A percentile compares a stretch with the other conserved stretches of the same genome.
phyloP scores from a whole-genome alignment of 2,113 vertebrate species.

The Notarius lentiginosus region DNA sequence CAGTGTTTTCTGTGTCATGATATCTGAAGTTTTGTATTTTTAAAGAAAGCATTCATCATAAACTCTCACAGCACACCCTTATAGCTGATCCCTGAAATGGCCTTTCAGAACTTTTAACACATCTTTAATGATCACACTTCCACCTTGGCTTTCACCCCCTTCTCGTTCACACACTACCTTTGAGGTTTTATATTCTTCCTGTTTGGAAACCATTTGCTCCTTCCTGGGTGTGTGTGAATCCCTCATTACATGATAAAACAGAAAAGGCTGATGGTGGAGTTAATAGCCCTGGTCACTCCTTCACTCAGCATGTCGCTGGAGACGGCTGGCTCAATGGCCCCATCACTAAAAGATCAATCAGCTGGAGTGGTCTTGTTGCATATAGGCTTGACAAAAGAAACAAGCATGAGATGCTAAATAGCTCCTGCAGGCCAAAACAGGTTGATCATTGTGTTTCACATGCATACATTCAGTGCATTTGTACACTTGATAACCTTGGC shows the following conservation, averaged over 20 bases:
- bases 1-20: neutral
- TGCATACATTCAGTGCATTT: neutral
- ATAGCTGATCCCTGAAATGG: neutral
- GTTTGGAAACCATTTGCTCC: neutral
- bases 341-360: neutral
- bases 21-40: neutral
- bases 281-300: conserved; percentile 18
- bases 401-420: neutral
- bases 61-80: neutral
- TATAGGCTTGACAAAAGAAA: neutral
- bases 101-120: neutral
- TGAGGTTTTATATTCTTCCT: neutral
- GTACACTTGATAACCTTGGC: neutral
- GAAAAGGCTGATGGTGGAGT: neutral
- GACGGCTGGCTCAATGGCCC: neutral
- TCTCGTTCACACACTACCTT: neutral
- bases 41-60: neutral
- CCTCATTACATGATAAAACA: neutral
- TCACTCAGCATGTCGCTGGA: conserved; percentile 14
- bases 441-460: neutral
- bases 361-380: neutral
- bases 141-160: neutral
- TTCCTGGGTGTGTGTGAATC: neutral
- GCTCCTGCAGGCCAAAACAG: neutral
- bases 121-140: neutral